Base-by-base conservation (phyloP, 2,888 invertebrate species). In the Gerris lacustris region DNA sequence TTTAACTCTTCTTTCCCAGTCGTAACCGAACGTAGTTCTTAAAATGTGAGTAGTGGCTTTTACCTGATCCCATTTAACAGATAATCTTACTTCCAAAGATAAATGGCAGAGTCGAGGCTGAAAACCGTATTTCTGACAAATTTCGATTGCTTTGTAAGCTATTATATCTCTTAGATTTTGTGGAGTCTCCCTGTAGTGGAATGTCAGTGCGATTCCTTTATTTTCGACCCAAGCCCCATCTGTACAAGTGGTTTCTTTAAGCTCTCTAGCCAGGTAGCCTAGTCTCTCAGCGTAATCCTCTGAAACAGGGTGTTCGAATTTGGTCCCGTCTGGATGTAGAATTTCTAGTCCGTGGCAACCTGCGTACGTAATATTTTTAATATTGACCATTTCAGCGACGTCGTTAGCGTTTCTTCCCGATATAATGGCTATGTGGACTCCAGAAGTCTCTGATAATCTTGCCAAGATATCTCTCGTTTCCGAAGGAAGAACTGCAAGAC, bases 321-420 rank as follows among this genome's bases (percentile, higher is more conserved):
- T 78, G 6, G 79, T 79, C n/a, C 81, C 81, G 75, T 82, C 81
- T 9, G 81, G 81, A 72, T 81, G 80, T 31, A 79, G 75, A 66
- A 82, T 81, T 75, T 82, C 81, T 67, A 82, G 76, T 17, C 82
- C 82, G 75, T 82, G 81, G 69, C 79, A 79, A 45, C 81, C 82
- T 31, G 82, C 81, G 73, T 81, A 82, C 6, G 82, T 82, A 31
- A 82, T 78, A 45, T 79, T 79, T 31, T 80, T 79, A 68, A 82
- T 78, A n/a, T 78, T 79, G 9, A 81, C 81, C 79, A 81, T 80
- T 66, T 79, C 76, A 72, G 78, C 79, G 15, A 82, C 78, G 74
- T 82, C 80, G 45, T 78, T 78, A 43, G 82, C 74, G 71, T 79
- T 80, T 66, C 82, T 76, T 5, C 82, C 82, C 5, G 81, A 81